Base-by-base conservation (phyloP, 2,797 vertebrate genomes). In the Gorsachius magnificus region DNA sequence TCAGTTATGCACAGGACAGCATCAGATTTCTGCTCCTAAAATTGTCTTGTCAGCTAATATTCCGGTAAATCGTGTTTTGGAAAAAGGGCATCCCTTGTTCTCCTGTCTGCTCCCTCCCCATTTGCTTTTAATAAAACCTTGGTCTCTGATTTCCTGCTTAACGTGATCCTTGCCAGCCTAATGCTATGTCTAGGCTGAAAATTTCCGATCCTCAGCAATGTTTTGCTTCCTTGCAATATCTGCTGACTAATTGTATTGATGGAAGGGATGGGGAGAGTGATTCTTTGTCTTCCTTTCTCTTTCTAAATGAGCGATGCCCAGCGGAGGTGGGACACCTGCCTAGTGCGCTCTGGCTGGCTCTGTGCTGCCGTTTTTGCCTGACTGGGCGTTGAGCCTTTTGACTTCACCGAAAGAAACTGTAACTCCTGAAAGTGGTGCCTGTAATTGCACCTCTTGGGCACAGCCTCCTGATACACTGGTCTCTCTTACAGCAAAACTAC, bases 401-500 rank as follows among this genome's bases (percentile, higher is more conserved):
- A 14, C 22, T 54, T 88, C 24, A 10, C 9, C 26, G 29, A 7
- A n/a, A n/a, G 60, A 31, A 21, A 7, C 68, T 46, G 36, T 28
- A 28, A 35, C 43, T 80, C 28, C 69, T 75, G 64, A 11, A 9
- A 31, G 28, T 3, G 41, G 5, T 56, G 51, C 63, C 65, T 36
- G 9, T 31, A 5, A 1, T 16, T 12, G 46, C 19, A 0, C 31
- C 66, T 13, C 20, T 12, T 8, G 20, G 51, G 17, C 16, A 2
- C 4, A 2, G 13, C 10, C 10, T 54, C 9, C 76, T 77, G n/a
- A 82, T 28, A 3, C 8, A 0, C 14, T 79, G 1, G 1, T 90
- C 18, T 97, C 31, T 91, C 51, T 87, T 89, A 31, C 93, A 99
- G 99, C 98, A 98, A 86, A 99, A 98, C 29, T 99, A 98, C 85